A percentile compares a stretch with the other conserved stretches of the same genome.
These are phyloP conservation scores for Trachythela sp. DNA, from an alignment of 64 coral and sea anemone genomes.

Conservation along the genomic window DNA sequence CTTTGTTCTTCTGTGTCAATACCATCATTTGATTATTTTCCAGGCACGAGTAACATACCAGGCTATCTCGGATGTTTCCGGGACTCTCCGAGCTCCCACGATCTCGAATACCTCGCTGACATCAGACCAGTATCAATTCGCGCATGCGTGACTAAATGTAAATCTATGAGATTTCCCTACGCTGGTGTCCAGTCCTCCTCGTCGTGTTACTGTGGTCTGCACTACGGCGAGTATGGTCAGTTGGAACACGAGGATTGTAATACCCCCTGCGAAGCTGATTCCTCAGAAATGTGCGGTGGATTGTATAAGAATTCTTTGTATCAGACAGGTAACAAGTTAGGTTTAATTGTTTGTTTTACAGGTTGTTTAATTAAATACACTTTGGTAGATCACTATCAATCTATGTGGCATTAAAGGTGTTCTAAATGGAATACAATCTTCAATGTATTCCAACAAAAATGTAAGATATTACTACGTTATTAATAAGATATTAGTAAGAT, in stretches of 20 bases:
- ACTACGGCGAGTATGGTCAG: slow-evolving; percentile 65
- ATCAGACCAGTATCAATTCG: slow-evolving; percentile 52
- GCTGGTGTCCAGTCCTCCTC: slow-evolving; percentile 60
- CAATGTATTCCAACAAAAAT: no score
- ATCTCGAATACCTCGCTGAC: neutral
- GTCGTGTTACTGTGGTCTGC: slow-evolving; percentile 56
- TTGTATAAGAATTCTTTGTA: slow-evolving; percentile 61
- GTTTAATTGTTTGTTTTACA: no score
- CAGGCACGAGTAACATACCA: neutral
- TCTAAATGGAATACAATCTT: no score
- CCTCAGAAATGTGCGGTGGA: slow-evolving; percentile 59
- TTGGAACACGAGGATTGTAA: slow-evolving; percentile 52
- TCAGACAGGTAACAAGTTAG: slow-evolving; percentile 58
- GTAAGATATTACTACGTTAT: neutral
- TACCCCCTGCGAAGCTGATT: slow-evolving; percentile 38
- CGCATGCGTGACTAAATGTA: slow-evolving; percentile 55
- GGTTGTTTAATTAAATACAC: no score
- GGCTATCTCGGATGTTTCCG: neutral
- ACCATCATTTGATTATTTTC: neutral
- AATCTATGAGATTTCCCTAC: slow-evolving; percentile 38
- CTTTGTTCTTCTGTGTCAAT: neutral
- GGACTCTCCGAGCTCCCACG: neutral
- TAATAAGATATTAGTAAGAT: no score
- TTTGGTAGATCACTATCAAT: no score
- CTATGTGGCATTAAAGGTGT: no score